These are phyloP conservation scores for Monodelphis domestica DNA, from an alignment of 2,797 vertebrate genomes.

Conservation along the genomic window DNA sequence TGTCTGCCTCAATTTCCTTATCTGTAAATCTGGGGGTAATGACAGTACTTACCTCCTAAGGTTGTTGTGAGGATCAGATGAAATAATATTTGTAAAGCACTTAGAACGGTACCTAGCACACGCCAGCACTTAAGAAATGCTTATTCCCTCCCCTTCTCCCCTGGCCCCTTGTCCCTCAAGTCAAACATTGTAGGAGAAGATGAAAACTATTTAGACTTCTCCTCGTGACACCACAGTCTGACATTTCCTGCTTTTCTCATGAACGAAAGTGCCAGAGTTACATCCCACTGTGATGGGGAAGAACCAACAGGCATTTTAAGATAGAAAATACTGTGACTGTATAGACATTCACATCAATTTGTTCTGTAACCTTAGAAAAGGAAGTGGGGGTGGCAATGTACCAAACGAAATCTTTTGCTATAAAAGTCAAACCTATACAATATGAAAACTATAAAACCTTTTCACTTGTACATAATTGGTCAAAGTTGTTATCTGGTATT, in stretches of 20 bases:
- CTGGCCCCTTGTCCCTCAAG: no score
- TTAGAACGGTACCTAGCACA: neutral
- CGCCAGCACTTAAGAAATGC: neutral
- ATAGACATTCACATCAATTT: slow-evolving; percentile 26
- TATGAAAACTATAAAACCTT: slow-evolving; percentile 30
- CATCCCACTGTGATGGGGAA: neutral
- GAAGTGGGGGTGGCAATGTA: neutral
- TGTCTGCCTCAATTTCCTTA: neutral
- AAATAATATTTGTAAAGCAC: neutral
- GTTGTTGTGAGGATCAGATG: neutral
- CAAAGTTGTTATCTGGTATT: slow-evolving; percentile 59
- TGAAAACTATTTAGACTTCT: neutral
- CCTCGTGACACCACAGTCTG: neutral
- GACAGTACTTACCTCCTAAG: neutral
- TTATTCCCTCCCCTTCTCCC: neutral
- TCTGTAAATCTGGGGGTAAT: neutral
- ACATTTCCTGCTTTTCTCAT: slow-evolving; percentile 21
- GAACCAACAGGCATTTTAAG: slow-evolving; percentile 1
- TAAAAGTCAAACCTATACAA: neutral
- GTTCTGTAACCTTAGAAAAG: slow-evolving; percentile 30
- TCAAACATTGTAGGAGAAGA: neutral
- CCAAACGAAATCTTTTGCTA: slow-evolving; percentile 18
- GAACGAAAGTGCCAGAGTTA: slow-evolving; percentile 37
- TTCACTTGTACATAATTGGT: slow-evolving; percentile 28
- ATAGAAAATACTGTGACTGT: slow-evolving; percentile 16